Conservation (phyloP, 1,140 invertebrate species). For the Mizuhopecten yessoensis region DNA sequence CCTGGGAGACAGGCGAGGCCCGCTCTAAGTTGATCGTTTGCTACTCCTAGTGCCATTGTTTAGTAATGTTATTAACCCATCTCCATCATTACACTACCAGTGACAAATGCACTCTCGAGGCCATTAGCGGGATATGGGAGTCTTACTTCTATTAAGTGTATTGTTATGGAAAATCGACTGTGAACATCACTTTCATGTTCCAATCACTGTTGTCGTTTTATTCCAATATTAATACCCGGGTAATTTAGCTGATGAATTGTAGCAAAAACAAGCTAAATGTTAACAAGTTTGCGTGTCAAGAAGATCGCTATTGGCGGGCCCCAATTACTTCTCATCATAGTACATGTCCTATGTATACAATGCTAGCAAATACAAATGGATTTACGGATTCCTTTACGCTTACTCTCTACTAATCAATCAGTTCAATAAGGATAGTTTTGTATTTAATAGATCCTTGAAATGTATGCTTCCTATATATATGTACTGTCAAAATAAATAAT, state of each 20-base stretch:
- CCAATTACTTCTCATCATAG: slow-evolving; percentile 55
- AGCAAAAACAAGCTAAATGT: slow-evolving; percentile 51
- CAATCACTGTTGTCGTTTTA: slow-evolving; percentile 61
- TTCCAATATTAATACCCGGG: slow-evolving; percentile 58
- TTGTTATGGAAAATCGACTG: slow-evolving; percentile 58
- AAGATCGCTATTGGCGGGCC: slow-evolving; percentile 43
- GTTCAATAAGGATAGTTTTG: neutral
- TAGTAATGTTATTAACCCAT: slow-evolving; percentile 66
- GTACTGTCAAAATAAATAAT: too few species aligned
- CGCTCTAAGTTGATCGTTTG: slow-evolving; percentile 38
- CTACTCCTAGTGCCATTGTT: neutral
- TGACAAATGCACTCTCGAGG: slow-evolving; percentile 63
- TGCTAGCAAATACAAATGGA: slow-evolving; percentile 25
- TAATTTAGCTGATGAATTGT: slow-evolving; percentile 58
- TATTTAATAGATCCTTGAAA: neutral
- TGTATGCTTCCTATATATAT: too few species aligned
- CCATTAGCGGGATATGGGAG: slow-evolving; percentile 59
- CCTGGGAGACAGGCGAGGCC: neutral
- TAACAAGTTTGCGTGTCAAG: slow-evolving; percentile 59
- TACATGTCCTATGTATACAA: slow-evolving; percentile 49
- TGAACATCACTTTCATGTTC: slow-evolving; percentile 56
- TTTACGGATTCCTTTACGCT: slow-evolving; percentile 45
- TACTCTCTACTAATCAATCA: slow-evolving; percentile 41
- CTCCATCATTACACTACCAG: slow-evolving; percentile 48
- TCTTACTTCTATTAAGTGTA: slow-evolving; percentile 61